Base-by-base conservation (phyloP, 1,140 invertebrate genomes). In the Philotrypesis tridentata region DNA sequence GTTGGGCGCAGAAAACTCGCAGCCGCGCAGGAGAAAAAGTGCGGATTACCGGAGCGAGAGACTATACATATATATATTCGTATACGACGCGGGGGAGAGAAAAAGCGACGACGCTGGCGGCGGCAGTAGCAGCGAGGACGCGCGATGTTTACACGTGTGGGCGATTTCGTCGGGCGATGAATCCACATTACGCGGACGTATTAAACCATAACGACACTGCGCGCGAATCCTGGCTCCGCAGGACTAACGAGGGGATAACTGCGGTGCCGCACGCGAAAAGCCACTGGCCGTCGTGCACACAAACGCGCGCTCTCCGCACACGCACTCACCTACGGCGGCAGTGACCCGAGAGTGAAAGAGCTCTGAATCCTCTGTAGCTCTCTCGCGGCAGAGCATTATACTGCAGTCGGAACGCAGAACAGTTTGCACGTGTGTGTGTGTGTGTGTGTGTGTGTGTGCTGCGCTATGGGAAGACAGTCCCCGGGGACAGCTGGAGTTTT, bases 191-290 rank as follows among this genome's bases (percentile, higher is more conserved):
- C 85, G 86, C 85, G 84, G 81, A 82, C 87, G 86, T 87, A 87
- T 89, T 90, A 90, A 90, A 88, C 86, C 88, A 86, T 88, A 89
- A 89, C 89, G 87, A 87, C 87, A 84, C 82, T 83, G 85, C 85
- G 83, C 85, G 85, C 85, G 85, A 86, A 83, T 85, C 84, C 78
- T 80, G 55, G 61, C 73, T 33, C 82, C 84, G 76, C 55, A 83
- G 84, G 83, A 84, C 82, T 86, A 86, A 86, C 85, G 84, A 85
- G 84, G 83, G 84, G 83, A 83, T 83, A 81, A 82, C 85, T 84
- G 84, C 84, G 76, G 79, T 74, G 70, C 74, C 63, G 79, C 76
- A 83, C 70, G 80, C 72, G 48, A 75, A 73, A 76, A 84, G 84
- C 84, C 84, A 81, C 80, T 81, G 60, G 72, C 77, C 17, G n/a